Base-by-base conservation (phyloP, 2,797 vertebrate species). In the Hypotaenidia okinawae region DNA sequence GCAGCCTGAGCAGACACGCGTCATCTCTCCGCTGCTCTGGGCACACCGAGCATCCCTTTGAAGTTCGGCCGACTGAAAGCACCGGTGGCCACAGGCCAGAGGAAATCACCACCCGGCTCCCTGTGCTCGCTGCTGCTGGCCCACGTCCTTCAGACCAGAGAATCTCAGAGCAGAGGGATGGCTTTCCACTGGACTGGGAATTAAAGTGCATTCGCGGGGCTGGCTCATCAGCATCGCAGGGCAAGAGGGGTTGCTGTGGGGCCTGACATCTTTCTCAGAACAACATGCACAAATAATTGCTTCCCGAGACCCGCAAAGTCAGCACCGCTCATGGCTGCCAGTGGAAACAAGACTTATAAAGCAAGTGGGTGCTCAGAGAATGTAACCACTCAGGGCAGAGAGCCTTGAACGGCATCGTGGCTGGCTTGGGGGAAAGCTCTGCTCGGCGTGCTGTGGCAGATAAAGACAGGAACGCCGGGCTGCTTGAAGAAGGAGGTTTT, bases 291-390 rank as follows among this genome's bases (percentile, higher is more conserved):
- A 76, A 54, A 70, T 95, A 93, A 91, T 88, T 95, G 89, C 91
- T 95, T 95, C 91, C 87, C 58, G 7, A 89, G 95, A 85, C 61
- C 84, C 74, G 90, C 81, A 89, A 95, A 95, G 95, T 93, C 96
- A 96, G 95, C 94, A 57, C 66, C 5, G 55, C 89, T 95, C 79
- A 66, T 1, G 77, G 81, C 84, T 95, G 92, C 74, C 94, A 75
- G 69, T 85, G 76, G 95, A 96, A 96, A 94, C 90, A 93, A 93
- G 73, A 33, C 57, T 66, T 43, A 89, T 73, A 96, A 95, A 94
- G 90, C 81, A 58, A 93, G 78, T 0, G 37, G 73, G 82, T 75
- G 55, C 63, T 33, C 55, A 43, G 41, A 1, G 2, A 84, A 74
- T 30, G 83, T 80, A 91, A 90, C 74, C 58, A 52, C 32, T 49